A percentile compares a stretch with the other conserved stretches of the same genome.
Evolutionary conservation across 2,797 vertebrate species (phyloP).

Genomic region (Leptoclinus maculatus): DNA sequence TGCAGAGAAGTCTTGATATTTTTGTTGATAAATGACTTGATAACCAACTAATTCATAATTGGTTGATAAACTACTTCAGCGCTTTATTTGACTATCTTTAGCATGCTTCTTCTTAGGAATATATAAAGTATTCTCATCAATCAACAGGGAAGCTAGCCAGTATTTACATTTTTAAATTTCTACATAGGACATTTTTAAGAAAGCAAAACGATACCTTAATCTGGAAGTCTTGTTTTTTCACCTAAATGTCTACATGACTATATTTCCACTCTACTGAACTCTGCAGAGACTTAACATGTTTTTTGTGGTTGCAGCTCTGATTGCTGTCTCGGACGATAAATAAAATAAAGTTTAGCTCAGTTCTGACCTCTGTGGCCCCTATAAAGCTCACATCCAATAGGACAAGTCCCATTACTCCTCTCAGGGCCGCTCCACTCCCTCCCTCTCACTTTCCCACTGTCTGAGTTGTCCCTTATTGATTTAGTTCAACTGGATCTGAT

Average conservation of each 20-base stretch:
- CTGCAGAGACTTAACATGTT: not conserved
- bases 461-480: conserved; percentile 65
- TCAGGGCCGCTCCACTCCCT: conserved; percentile 50
- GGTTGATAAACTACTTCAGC: not conserved
- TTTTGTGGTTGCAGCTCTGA: not conserved
- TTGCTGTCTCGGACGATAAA: conserved; percentile 10
- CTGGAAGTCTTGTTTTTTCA: not conserved
- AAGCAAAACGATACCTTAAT: not conserved
- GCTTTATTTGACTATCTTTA: not conserved
- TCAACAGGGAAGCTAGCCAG: not conserved
- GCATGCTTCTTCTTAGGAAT: not conserved
- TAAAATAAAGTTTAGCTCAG: conserved; percentile 42
- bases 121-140: not conserved
- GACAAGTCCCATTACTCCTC: conserved; percentile 44
- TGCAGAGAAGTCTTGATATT: not conserved
- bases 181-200: not conserved
- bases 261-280: not conserved
- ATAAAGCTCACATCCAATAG: conserved; percentile 29
- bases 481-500: conserved; percentile 82
- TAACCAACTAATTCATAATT: not conserved
- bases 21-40: not conserved
- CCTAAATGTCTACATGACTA: not conserved
- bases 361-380: conserved; percentile 57
- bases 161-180: not conserved
- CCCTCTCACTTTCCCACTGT: conserved; percentile 51